Conservation (phyloP, 2,888 invertebrate species). For the Cordilura impudica region DNA sequence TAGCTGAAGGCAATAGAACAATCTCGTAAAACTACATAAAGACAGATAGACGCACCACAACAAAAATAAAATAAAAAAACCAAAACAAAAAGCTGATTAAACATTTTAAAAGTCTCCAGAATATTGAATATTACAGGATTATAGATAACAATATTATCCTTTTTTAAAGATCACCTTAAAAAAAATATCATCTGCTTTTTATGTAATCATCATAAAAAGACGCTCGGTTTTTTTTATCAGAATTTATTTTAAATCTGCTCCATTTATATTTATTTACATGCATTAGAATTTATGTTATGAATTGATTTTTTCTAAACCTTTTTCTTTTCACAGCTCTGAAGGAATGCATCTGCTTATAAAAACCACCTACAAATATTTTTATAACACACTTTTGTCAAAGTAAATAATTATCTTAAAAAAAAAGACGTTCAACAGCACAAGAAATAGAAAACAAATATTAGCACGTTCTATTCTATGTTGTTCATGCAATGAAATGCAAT, state of each 20-base stretch:
- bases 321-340: conserved; percentile 2
- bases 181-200: conserved; percentile 47
- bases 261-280: conserved; percentile 61
- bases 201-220: conserved; percentile 8
- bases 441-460: conserved; percentile 56
- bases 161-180: not conserved
- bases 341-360: conserved; percentile 52
- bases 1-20: too few species aligned
- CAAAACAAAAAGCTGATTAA: conserved; percentile 1
- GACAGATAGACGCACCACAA: too few species aligned
- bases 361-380: conserved; percentile 16
- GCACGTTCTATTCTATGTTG: conserved; percentile 51
- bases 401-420: conserved; percentile 29
- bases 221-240: conserved; percentile 37
- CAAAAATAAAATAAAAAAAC: not conserved
- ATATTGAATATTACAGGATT: not conserved
- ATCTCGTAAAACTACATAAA: too few species aligned
- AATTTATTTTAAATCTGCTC: conserved; percentile 53
- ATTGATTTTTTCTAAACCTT: conserved; percentile 20
- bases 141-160: conserved; percentile 4
- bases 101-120: not conserved
- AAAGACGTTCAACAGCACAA: conserved; percentile 19
- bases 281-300: conserved; percentile 36
- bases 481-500: not conserved
- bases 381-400: conserved; percentile 54